A percentile compares a stretch with the other conserved stretches of the same genome.
These are phyloP conservation scores for Pseudolaguvia tuberculata DNA, from an alignment of 2,113 vertebrate genomes.

Conservation along the genomic window DNA sequence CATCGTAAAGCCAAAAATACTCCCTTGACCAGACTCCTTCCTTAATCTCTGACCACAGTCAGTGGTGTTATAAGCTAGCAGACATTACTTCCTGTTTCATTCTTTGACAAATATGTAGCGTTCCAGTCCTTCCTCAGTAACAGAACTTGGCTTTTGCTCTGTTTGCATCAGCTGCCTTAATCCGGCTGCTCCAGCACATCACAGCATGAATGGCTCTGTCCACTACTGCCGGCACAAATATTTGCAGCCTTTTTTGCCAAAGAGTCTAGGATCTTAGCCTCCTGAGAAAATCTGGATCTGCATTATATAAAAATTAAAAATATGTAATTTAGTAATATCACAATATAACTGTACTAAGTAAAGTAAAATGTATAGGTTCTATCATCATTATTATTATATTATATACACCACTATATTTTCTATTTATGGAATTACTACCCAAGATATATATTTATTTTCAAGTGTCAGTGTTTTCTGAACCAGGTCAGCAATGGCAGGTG, in stretches of 20 bases:
- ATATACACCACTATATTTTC: too few relatives aligned
- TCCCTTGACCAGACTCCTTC: not conserved
- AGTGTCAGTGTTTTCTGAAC: constrained; percentile 1
- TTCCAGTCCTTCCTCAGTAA: not conserved
- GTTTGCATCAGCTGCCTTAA: not conserved
- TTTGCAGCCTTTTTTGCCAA: too few relatives aligned
- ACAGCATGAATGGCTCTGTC: not conserved
- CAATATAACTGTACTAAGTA: too few relatives aligned
- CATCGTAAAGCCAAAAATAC: too few relatives aligned
- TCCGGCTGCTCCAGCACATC: not conserved
- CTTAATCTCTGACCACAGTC: too few relatives aligned
- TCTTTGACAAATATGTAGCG: not conserved
- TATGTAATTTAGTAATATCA: too few relatives aligned
- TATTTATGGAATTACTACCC: not conserved
- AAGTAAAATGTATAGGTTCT: too few relatives aligned
- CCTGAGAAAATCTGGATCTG: too few relatives aligned
- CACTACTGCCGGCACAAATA: not conserved
- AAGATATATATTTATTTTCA: not conserved
- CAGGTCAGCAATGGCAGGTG: not conserved
- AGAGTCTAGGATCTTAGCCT: too few relatives aligned
- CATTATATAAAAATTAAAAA: too few relatives aligned
- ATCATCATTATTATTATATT: too few relatives aligned
- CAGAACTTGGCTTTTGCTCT: not conserved
- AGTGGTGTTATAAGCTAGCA: not conserved
- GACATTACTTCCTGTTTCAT: not conserved